These are phyloP conservation scores for Pteropus alecto DNA, from an alignment of 2,113 vertebrate genomes.

Conservation along the genomic window DNA sequence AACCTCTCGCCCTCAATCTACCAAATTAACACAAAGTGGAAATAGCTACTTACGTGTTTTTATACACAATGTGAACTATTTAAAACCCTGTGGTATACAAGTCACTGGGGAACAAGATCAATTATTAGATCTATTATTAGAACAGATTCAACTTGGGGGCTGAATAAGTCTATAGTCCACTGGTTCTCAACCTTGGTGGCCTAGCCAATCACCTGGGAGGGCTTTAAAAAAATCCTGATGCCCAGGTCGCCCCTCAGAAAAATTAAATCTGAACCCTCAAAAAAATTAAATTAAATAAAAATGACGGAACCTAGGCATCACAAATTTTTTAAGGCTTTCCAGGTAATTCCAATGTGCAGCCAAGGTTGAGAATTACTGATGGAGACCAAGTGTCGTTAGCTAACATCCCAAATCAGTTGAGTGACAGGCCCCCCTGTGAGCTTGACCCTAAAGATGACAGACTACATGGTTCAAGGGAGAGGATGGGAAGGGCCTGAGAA, in stretches of 20 bases:
- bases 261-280: neutral
- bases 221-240: neutral
- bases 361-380: neutral
- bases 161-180: neutral
- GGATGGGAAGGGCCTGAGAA: neutral
- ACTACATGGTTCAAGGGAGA: neutral
- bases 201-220: neutral
- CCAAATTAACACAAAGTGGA: neutral
- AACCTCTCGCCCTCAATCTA: neutral
- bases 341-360: neutral
- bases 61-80: neutral
- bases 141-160: neutral
- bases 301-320: neutral
- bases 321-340: neutral
- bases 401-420: neutral
- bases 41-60: neutral
- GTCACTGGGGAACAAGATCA: neutral
- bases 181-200: neutral
- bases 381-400: neutral
- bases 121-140: constrained; percentile 18
- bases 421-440: neutral
- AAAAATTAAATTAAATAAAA: too few species aligned
- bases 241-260: neutral
- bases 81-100: neutral
- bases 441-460: neutral